A percentile compares a stretch with the other conserved stretches of the same genome.
phyloP scores from a whole-genome alignment of 2,797 vertebrate genomes.

The Coccyzus lansbergi region DNA sequence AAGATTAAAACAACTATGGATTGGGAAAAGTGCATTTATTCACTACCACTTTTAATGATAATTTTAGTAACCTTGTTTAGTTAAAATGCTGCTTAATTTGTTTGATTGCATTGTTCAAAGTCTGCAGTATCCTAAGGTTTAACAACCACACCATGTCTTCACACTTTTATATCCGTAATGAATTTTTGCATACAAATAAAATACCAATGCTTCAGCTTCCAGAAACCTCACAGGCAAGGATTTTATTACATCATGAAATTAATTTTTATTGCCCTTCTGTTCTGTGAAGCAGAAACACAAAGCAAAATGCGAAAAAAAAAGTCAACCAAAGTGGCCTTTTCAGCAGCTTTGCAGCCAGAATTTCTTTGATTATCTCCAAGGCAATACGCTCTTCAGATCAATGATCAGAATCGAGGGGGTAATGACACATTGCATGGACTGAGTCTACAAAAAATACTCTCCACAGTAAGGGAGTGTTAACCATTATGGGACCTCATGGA shows the following conservation, averaged over 20 bases:
- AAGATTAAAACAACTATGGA: not conserved
- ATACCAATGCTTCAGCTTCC: slow-evolving; percentile 41
- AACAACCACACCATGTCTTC: slow-evolving; percentile 4
- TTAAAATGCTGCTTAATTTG: slow-evolving; percentile 39
- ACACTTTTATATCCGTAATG: slow-evolving; percentile 54
- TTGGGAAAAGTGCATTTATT: not conserved
- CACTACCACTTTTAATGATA: not conserved
- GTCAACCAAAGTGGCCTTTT: slow-evolving; percentile 32
- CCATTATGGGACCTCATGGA: slow-evolving; percentile 1
- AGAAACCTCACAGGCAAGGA: slow-evolving; percentile 34
- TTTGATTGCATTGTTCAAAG: slow-evolving; percentile 5
- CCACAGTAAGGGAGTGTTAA: not conserved
- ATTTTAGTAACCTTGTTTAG: not conserved
- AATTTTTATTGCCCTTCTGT: slow-evolving; percentile 65
- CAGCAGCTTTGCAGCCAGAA: slow-evolving; percentile 33
- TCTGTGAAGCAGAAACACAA: slow-evolving; percentile 50
- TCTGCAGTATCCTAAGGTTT: slow-evolving; percentile 30
- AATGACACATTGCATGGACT: not conserved
- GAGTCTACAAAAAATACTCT: not conserved
- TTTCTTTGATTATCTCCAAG: slow-evolving; percentile 48
- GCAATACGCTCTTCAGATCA: slow-evolving; percentile 23
- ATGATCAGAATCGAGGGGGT: slow-evolving; percentile 6
- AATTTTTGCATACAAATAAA: slow-evolving; percentile 44
- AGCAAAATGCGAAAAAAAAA: slow-evolving; percentile 35
- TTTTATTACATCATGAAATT: slow-evolving; percentile 60